Conservation (phyloP, 2,888 invertebrate genomes). For the Drepana falcataria region DNA sequence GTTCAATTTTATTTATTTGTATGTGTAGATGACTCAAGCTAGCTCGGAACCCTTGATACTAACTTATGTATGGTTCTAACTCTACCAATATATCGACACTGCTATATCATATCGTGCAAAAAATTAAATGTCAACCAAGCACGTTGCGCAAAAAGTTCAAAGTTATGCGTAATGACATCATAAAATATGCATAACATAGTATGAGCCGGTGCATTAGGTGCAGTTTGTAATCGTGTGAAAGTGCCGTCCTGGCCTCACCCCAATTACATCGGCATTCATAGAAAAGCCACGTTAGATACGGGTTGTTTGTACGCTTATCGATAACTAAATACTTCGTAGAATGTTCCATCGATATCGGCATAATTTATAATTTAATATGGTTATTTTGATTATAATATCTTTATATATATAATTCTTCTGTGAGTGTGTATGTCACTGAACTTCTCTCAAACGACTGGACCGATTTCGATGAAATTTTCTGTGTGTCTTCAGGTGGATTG, state of each 20-base stretch:
- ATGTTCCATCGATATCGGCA: conserved; percentile 28
- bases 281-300: conserved; percentile 44
- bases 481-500: no score
- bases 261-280: conserved; percentile 64
- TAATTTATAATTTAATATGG: neutral
- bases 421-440: no score
- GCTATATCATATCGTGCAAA: neutral
- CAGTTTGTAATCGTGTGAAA: conserved; percentile 61
- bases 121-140: neutral
- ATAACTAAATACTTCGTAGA: neutral
- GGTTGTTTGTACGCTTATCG: conserved; percentile 25
- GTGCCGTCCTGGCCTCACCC: conserved; percentile 58
- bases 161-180: conserved; percentile 23
- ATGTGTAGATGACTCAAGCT: neutral
- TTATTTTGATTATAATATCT: no score
- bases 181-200: conserved; percentile 23
- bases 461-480: no score
- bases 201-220: conserved; percentile 31
- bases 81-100: neutral
- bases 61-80: neutral
- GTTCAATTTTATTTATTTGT: conserved; percentile 16
- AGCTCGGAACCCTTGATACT: neutral
- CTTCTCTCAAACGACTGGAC: no score
- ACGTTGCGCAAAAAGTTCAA: conserved; percentile 21
- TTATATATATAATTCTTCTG: no score